Evolutionary conservation across 2,113 vertebrate species (phyloP), one percentile per base, ranked within the genome.

Genomic region (Nasalis larvatus): DNA sequence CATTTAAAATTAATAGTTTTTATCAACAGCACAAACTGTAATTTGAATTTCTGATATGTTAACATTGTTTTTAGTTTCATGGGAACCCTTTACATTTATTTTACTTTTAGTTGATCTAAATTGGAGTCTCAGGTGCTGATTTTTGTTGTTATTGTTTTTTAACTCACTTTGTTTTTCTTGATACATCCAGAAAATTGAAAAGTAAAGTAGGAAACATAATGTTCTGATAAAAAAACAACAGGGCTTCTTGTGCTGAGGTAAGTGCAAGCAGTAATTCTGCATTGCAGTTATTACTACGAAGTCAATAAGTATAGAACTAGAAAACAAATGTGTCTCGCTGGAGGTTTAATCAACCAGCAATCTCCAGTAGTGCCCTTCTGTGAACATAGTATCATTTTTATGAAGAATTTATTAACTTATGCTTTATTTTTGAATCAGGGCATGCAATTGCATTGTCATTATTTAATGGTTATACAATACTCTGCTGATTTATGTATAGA

Each of bases 371-470:
- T 98, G 47, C 12, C 45, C 73, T 86, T 45, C 73, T 91, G 73
- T 96, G 80, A 97, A 54, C 49, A 71, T 21, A 96, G 42, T 45
- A 90, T n/a, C 21, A 56, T 84, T 85, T 69, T 86, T 88, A 94
- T 90, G 68, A 98, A 97, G 89, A 76, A 96, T 68, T 52, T 89
- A 37, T 96, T 98, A 91, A 92, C 89, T 32, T 84, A 71, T 23
- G 27, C 56, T 89, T 94, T 90, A 92, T 69, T 89, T 96, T 84
- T 95, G 52, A 96, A 69, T 90, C 52, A 58, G 4, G 47, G 60
- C 3, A 25, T 91, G n/a, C 56, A n/a, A 92, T 25, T 86, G 0
- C 32, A 52, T 76, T 97, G 52, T 23, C 18, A 83, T 71, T 18
- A 7, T 68, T 63, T 95, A 90, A 93, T 89, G 91, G 8, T 56